These are phyloP conservation scores for Engystomops pustulosus DNA, from an alignment of 2,113 vertebrate species.

Conservation along the genomic window DNA sequence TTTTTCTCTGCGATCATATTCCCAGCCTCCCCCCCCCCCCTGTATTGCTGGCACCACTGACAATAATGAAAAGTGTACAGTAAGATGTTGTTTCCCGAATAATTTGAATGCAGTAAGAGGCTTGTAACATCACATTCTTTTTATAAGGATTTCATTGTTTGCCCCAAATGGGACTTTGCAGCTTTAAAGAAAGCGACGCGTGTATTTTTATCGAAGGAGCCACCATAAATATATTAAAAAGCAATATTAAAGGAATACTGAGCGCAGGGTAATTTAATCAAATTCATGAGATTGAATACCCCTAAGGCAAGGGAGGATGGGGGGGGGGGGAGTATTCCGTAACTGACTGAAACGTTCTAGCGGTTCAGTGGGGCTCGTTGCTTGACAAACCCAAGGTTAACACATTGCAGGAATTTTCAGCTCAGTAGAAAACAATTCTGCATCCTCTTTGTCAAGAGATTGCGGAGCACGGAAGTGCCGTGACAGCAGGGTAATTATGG, in stretches of 20 bases:
- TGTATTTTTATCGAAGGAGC: conserved; percentile 64
- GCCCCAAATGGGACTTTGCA: conserved; percentile 64
- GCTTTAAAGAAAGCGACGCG: conserved; percentile 66
- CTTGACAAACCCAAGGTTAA: conserved; percentile 49
- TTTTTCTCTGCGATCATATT: conserved; percentile 30
- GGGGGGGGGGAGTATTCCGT: conserved; percentile 61
- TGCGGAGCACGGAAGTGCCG: background rate
- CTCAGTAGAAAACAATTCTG: conserved; percentile 42
- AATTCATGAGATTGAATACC: conserved; percentile 71
- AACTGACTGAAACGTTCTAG: conserved; percentile 59
- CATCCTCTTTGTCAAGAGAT: conserved; percentile 48
- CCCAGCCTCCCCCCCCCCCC: too few relatives aligned
- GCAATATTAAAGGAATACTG: conserved; percentile 71
- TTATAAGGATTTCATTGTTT: conserved; percentile 62
- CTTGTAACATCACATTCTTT: conserved; percentile 68
- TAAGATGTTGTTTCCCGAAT: conserved; percentile 65
- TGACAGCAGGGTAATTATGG: conserved; percentile 51
- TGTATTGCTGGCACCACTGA: conserved; percentile 29
- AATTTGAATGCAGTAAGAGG: conserved; percentile 61
- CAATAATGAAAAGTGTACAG: conserved; percentile 58
- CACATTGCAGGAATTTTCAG: conserved; percentile 47
- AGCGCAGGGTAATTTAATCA: conserved; percentile 73
- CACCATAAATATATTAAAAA: conserved; percentile 69
- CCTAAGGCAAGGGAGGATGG: conserved; percentile 64
- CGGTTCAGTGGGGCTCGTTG: conserved; percentile 1